These are phyloP conservation scores for Geopemphigus sp. DNA, from an alignment of 1,140 invertebrate species.

Conservation along the genomic window DNA sequence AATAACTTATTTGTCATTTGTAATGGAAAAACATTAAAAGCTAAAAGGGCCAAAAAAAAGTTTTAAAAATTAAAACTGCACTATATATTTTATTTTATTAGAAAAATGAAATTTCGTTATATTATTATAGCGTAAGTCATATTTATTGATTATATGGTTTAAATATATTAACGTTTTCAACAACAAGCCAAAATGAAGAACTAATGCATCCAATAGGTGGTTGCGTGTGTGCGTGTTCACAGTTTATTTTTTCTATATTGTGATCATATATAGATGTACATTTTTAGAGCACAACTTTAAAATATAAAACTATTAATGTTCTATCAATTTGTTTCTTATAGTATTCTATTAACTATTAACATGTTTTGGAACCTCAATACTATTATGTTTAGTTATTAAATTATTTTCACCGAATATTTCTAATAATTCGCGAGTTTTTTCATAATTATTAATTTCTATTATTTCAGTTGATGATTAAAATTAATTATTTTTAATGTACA, in stretches of 20 bases:
- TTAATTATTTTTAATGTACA: neutral
- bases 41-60: constrained; percentile 46
- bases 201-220: constrained; percentile 35
- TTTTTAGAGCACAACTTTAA: constrained; percentile 34
- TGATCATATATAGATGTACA: constrained; percentile 17
- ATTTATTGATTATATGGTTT: constrained; percentile 6
- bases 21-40: constrained; percentile 34
- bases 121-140: constrained; percentile 13
- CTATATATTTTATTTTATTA: constrained; percentile 38
- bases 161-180: constrained; percentile 9
- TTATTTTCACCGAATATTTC: neutral
- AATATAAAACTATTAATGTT: neutral
- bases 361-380: neutral
- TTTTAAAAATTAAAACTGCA: constrained; percentile 7
- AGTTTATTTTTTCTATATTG: constrained; percentile 28
- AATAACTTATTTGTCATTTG: constrained; percentile 10
- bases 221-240: constrained; percentile 43
- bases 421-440: constrained; percentile 6
- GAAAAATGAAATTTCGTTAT: constrained; percentile 23
- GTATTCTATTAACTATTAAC: neutral
- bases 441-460: neutral
- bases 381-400: neutral
- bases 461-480: neutral
- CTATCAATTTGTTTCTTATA: neutral
- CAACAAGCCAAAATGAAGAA: constrained; percentile 16